Base-by-base conservation (phyloP, 2,797 vertebrate species). In the Karalla daura region DNA sequence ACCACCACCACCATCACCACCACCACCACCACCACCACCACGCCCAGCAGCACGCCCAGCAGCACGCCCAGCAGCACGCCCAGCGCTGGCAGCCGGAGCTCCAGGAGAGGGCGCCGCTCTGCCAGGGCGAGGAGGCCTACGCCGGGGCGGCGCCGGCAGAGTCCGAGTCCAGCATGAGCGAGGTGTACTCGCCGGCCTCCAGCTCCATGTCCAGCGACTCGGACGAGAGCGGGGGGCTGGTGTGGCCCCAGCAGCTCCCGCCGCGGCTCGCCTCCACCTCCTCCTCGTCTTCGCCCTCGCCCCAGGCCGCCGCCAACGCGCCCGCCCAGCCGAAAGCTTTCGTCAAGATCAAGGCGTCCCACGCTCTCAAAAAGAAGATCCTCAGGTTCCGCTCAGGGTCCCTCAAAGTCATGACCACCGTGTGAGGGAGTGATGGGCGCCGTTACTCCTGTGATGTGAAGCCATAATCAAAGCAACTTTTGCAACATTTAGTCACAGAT, bases 331-430 rank as follows among this genome's bases (percentile, higher is more conserved):
- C 94, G 17, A 95, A 95, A 78, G 91, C 95, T 61, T 95, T 97
- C 5, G 95, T 96, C 73, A 96, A 96, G 89, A 96, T 98, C 81
- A 98, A 98, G 90, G 96, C 96, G 2, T 98, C 96, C 0, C 96
- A 97, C 1, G 96, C 96, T 0, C 95, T 98, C 9, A 98, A 98
- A 88, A 98, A 95, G 78, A 98, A 98, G 90, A 97, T 98, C 30
- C 91, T 97, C 69, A 89, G 96, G 46, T 97, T 98, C 84, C 95
- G 95, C 36, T 95, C 96, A 0, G 96, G 96, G 37, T 96, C 96
- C 1, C 94, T 98, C 45, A 98, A 98, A 86, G 96, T 98, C 81
- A 98, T 98, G 95, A 98, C 96, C 0, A 97, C 96, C 0, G 96
- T 97, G 20, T 98, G 91, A 96, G 43, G 43, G 54, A 24, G n/a